A percentile compares a stretch with the other conserved stretches of the same genome.
phyloP scores from a whole-genome alignment of 2,888 invertebrate genomes.

The Mongoloraphidia duomilia region DNA sequence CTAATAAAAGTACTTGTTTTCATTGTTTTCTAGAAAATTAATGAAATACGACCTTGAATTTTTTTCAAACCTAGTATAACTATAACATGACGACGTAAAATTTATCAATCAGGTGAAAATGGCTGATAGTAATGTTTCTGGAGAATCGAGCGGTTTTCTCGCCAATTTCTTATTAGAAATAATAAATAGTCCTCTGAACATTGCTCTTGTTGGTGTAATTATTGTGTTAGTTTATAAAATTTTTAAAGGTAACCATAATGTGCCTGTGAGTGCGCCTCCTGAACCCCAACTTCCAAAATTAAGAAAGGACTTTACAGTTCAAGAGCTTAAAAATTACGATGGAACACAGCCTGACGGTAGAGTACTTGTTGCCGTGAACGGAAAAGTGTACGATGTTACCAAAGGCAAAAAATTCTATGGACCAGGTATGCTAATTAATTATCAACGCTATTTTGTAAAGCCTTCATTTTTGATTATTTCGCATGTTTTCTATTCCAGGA shows the following conservation, averaged over 20 bases:
- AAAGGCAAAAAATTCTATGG: slow-evolving; percentile 84
- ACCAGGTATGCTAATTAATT: slow-evolving; percentile 50
- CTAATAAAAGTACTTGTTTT: too few species aligned
- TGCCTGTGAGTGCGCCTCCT: slow-evolving; percentile 25
- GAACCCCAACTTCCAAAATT: slow-evolving; percentile 63
- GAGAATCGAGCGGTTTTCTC: slow-evolving; percentile 25
- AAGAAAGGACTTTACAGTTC: slow-evolving; percentile 77
- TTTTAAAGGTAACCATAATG: slow-evolving; percentile 37
- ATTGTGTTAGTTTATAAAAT: slow-evolving; percentile 62
- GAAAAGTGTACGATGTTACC: slow-evolving; percentile 90
- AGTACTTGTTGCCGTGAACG: slow-evolving; percentile 84
- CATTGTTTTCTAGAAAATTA: too few species aligned
- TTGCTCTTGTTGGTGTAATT: slow-evolving; percentile 52
- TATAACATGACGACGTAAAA: slow-evolving; percentile 6
- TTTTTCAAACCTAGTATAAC: too few species aligned
- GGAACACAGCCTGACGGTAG: slow-evolving; percentile 77
- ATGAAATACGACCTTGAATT: too few species aligned
- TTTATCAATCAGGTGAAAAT: slow-evolving; percentile 16
- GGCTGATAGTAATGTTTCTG: slow-evolving; percentile 19
- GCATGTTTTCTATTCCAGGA: slow-evolving; percentile 36
- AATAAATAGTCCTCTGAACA: slow-evolving; percentile 54
- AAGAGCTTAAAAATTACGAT: slow-evolving; percentile 75
- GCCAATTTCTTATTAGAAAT: slow-evolving; percentile 41
- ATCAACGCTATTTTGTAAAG: background rate
- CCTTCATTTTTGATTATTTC: background rate